These are phyloP conservation scores for Ivindomyrus marchei DNA, from an alignment of 2,113 vertebrate species.

Conservation along the genomic window DNA sequence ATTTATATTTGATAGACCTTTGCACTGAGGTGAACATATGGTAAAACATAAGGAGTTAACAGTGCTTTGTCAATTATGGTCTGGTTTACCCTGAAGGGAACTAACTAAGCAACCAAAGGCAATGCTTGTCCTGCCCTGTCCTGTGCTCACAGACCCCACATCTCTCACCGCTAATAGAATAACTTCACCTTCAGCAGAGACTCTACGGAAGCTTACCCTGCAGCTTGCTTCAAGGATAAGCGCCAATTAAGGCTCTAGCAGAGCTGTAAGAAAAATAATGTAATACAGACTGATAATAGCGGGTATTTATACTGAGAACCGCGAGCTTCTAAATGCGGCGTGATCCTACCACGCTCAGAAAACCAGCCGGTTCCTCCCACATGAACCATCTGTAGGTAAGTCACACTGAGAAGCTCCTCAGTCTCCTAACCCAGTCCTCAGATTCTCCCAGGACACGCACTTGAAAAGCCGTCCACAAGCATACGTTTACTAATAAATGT, in stretches of 20 bases:
- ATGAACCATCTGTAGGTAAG: conserved; percentile 52
- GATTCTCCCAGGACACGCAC: neutral
- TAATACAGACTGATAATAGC: neutral
- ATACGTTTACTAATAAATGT: neutral
- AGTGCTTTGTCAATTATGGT: neutral
- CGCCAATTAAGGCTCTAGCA: neutral
- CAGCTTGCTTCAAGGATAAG: neutral
- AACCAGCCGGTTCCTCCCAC: conserved; percentile 48
- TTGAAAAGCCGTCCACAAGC: neutral
- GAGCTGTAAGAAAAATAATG: neutral
- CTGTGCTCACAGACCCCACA: neutral
- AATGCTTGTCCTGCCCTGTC: neutral
- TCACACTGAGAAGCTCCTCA: conserved; percentile 32
- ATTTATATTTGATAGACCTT: neutral
- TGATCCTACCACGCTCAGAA: conserved; percentile 29
- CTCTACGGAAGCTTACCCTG: neutral
- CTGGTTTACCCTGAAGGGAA: neutral
- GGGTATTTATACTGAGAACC: neutral
- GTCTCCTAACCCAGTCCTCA: conserved; percentile 3
- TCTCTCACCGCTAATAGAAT: neutral
- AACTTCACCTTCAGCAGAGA: neutral
- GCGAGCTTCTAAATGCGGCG: neutral
- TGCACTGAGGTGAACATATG: neutral
- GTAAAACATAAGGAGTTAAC: neutral
- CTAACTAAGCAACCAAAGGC: neutral